phyloP scores from a whole-genome alignment of 2,113 vertebrate species.

The Kryptolebias marmoratus region DNA sequence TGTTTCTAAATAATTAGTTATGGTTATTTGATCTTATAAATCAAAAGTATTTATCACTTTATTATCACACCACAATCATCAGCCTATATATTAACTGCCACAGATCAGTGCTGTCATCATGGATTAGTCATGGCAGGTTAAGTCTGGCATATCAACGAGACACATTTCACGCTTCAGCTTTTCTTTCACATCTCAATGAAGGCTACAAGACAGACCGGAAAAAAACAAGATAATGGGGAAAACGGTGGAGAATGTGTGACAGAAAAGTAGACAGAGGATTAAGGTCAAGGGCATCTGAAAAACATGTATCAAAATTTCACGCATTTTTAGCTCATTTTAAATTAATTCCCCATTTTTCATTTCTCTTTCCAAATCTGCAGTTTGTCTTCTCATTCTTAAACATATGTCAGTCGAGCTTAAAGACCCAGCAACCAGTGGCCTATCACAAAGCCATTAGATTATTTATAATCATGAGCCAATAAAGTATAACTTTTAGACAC shows the following conservation, averaged over 20 bases:
- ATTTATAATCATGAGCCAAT: background rate
- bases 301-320: conserved; percentile 18
- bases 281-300: conserved; percentile 23
- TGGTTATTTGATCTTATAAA: conserved; percentile 60
- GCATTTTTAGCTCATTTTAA: background rate
- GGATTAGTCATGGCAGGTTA: conserved; percentile 74
- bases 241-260: conserved; percentile 21
- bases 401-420: background rate
- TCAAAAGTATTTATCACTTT: conserved; percentile 61
- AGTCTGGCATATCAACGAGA: conserved; percentile 66
- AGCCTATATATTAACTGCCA: conserved; percentile 55
- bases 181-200: conserved; percentile 60
- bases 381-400: background rate
- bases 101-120: conserved; percentile 68
- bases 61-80: conserved; percentile 62
- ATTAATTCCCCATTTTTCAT: background rate
- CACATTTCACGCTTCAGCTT: conserved; percentile 52
- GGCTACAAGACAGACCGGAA: conserved; percentile 38
- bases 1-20: conserved; percentile 58
- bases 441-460: background rate
- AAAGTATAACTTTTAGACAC: background rate
- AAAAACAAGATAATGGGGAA: conserved; percentile 22
- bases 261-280: conserved; percentile 24
- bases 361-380: background rate
- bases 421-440: background rate